Base-by-base conservation (phyloP, 1,140 invertebrate genomes). In the Aphelinus atriplicis region DNA sequence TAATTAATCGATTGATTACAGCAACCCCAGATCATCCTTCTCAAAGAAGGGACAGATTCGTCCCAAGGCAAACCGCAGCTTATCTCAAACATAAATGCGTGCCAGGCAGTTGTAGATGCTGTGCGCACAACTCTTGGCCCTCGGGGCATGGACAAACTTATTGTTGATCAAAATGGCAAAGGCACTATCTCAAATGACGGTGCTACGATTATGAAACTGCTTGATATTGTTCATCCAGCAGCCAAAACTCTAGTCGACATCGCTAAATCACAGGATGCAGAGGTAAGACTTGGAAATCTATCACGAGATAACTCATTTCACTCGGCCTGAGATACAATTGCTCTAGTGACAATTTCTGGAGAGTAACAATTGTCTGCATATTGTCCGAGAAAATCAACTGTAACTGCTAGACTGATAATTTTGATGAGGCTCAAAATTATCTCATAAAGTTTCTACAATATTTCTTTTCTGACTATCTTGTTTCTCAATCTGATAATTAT, bases 11-110 rank as follows among this genome's bases (percentile, higher is more conserved):
- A 45, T 26, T 64, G 77, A 75, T 90, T 90, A 2, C 86, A 96
- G 97, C 96, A 98, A 94, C 96, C 96, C 78, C 97, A 98, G 91
- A 99, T 99, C 81, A 94, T 99, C 82, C 90, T 99, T 63, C 89
- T 99, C 79, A 98, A 98, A 91, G 98, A 99, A 88, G 98, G 98
- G 7, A 99, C 98, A 43, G 98, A 99, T 85, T 93, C 93, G 77
- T 94, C 95, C 26, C 97, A 99, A 88, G 98, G 98, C 55, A 97
- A 97, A 82, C 93, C 95, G 3, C 98, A 99, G 86, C 89, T 99
- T 61, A 92, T 99, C 76, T 98, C 96, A 60, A 99, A 99, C 87
- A 99, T 99, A 87, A 99, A 97, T 93, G 98, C 98, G n/a, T 99
- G 98, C 86, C 95, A 97, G 88, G 91, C 94, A 7, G 94, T 99